A percentile compares a stretch with the other conserved stretches of the same genome.
phyloP scores from a whole-genome alignment of 2,797 vertebrate species.

The Okamejei kenojei region DNA sequence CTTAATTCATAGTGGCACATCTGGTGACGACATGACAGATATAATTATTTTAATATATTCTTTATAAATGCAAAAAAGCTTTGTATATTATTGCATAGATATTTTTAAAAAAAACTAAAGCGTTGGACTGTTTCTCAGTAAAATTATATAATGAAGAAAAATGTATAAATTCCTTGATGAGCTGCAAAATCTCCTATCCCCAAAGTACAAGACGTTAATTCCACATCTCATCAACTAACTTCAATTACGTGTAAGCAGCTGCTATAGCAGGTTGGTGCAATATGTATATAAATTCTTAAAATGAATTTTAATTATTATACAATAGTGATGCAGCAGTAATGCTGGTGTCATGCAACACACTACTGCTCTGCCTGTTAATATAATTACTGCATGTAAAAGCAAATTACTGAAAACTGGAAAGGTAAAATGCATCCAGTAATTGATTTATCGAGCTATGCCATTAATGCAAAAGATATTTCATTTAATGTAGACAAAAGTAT shows the following conservation, averaged over 20 bases:
- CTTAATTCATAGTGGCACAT: neutral
- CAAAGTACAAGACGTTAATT: neutral
- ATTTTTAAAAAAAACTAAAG: neutral
- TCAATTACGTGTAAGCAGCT: neutral
- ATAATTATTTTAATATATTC: constrained; percentile 9
- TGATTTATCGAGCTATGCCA: neutral
- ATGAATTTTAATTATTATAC: constrained; percentile 3
- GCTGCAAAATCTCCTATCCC: neutral
- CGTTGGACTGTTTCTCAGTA: neutral
- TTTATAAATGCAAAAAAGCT: neutral
- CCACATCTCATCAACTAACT: neutral
- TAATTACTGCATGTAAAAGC: constrained; percentile 14
- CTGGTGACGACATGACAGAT: neutral
- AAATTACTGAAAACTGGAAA: constrained; percentile 21
- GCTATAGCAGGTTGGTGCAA: neutral
- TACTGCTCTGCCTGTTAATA: neutral
- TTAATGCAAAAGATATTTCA: constrained; percentile 20
- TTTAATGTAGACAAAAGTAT: constrained; percentile 7
- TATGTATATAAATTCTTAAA: neutral
- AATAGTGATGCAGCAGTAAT: constrained; percentile 6
- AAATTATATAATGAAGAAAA: constrained; percentile 11
- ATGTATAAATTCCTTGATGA: neutral
- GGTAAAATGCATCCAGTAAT: constrained; percentile 19
- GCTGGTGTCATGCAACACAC: neutral
- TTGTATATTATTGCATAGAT: neutral